Percentiles rank a stretch among this genome's conserved stretches.
Conservation (phyloP, 1,140 invertebrate species). For the Eupristina koningsbergeri region DNA sequence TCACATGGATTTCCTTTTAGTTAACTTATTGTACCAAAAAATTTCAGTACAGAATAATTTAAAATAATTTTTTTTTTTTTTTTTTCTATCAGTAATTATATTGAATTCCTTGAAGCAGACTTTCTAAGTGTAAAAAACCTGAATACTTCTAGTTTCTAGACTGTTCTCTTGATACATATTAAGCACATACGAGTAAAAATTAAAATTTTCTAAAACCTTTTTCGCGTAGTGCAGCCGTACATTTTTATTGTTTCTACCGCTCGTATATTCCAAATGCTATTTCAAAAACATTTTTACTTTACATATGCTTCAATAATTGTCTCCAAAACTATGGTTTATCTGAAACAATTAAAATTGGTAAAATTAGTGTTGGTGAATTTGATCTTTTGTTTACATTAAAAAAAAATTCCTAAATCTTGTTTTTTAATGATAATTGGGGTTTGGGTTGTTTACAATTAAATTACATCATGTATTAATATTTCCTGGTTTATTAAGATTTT, state of each 20-base stretch:
- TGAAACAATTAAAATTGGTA: constrained; percentile 53
- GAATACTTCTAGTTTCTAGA: neutral
- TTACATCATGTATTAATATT: neutral
- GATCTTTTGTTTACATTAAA: neutral
- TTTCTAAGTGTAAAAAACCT: neutral
- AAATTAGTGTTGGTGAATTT: constrained; percentile 14
- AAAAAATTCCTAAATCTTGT: too few species aligned
- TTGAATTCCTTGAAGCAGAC: too few species aligned
- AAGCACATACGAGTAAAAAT: constrained; percentile 68
- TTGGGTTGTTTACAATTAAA: neutral
- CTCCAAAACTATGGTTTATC: constrained; percentile 64
- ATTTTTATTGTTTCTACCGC: constrained; percentile 75
- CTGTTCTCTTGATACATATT: constrained; percentile 60
- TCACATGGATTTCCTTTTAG: too few species aligned
- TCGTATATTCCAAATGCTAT: constrained; percentile 74
- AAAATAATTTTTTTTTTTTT: too few species aligned
- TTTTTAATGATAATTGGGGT: neutral
- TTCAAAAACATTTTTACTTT: constrained; percentile 71
- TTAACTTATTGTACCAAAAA: too few species aligned
- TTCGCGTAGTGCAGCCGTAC: constrained; percentile 72
- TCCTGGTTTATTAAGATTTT: neutral
- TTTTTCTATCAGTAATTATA: too few species aligned
- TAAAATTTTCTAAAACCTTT: constrained; percentile 74
- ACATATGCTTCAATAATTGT: constrained; percentile 71
- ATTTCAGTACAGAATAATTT: too few species aligned